Evolutionary conservation across 1,140 invertebrate species (phyloP), one percentile per base, ranked within the genome.

Genomic region (Leptopilina boulardi): DNA sequence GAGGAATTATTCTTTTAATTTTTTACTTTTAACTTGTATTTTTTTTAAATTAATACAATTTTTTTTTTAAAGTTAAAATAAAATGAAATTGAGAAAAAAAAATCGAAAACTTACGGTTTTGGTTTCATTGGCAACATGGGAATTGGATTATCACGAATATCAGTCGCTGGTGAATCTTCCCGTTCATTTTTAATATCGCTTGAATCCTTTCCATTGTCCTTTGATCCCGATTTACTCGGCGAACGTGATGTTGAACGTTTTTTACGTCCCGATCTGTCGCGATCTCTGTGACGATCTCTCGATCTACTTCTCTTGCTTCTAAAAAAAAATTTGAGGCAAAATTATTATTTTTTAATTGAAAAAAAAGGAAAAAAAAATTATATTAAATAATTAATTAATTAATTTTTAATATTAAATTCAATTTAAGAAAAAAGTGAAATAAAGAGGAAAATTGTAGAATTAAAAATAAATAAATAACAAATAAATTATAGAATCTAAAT

Each of bases 231-330:
- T 56, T 87, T 85, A 41, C 85, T 87, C 0, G 91, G 91, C 0
- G 91, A 91, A 82, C 87, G 88, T 0, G 90, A 91, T 70, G 78
- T 82, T 0, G 90, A 91, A 74, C 82, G 85, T 30, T 89, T 84
- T 73, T 90, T 91, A 3, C 91, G 88, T 81, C 84, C 89, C 1
- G 87, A 89, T 77, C 90, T 88, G 80, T 92, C 91, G n/a, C 90
- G 89, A 77, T 91, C 90, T 73, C 91, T 85, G 59, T 91, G 87
- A 51, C 91, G 87, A 82, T 91, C 91, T 81, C 90, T 87, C n/a
- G 91, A 93, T 85, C 90, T 90, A 78, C 91, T 92, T 82, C 91
- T 89, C 88, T 92, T 92, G 81, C 88, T 91, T 78, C 86, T 87
- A 47, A 4, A 73, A 82, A 72, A 72, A 76, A 76, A 51, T 74